Evolutionary conservation across 2,113 vertebrate genomes (phyloP), one percentile per base, ranked within the genome.

Genomic region (Octodon degus): DNA sequence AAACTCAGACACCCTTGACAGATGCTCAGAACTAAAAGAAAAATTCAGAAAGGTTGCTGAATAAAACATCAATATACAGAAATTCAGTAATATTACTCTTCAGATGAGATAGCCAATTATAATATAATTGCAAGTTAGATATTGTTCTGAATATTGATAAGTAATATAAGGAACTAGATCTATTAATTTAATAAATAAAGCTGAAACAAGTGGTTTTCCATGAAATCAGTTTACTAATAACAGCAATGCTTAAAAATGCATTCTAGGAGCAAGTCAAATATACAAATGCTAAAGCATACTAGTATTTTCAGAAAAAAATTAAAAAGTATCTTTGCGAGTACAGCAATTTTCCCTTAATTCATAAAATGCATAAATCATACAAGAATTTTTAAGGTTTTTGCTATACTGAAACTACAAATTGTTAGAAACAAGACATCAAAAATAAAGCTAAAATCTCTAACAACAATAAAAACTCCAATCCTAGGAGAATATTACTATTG

Each of bases 11-110:
- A 60, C 6, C 90, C 5, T 79, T 50, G 24, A 84, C 2, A 63
- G 86, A 72, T 94, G 32, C 63, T 74, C 90, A 43, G 22, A 81
- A 94, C 24, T 89, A 91, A 86, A 5, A 84, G 55, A 63, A 89
- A 76, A 97, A 43, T 90, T 88, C n/a, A 90, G 88, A 95, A 96
- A 91, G 47, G 2, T n/a, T 89, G 55, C 58, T 76, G 74, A 70
- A 74, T 90, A 77, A 91, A 80, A 60, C 12, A 89, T 74, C 11
- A 80, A 84, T 84, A 76, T 43, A 87, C 7, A 74, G 63, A 89
- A 89, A 84, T 24, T 58, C 4, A 95, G 77, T 86, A 70, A 4
- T 91, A 20, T 85, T 80, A 92, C 27, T 93, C n/a, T 83, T 58
- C 14, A 77, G 32, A 27, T 77, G 65, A 96, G 95, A 85, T 84